phyloP scores from a whole-genome alignment of 2,113 vertebrate genomes.

The Nymphicus hollandicus region DNA sequence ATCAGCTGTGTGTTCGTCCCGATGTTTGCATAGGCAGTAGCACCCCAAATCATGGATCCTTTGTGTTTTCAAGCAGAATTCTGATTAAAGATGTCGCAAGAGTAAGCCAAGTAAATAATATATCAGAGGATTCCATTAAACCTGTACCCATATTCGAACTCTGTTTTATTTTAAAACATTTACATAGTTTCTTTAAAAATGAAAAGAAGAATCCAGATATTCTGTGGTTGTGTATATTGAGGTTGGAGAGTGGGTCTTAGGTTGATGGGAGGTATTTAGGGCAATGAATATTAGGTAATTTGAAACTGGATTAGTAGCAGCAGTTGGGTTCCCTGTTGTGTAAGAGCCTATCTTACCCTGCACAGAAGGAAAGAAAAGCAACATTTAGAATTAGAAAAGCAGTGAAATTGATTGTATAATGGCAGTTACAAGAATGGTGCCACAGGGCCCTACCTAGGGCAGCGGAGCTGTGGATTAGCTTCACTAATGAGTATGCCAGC shows the following conservation, averaged over 20 bases:
- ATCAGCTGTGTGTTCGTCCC: background rate
- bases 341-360: constrained; percentile 15
- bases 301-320: constrained; percentile 23
- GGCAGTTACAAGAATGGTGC: background rate
- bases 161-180: background rate
- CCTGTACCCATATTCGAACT: background rate
- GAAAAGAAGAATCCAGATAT: background rate
- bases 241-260: background rate
- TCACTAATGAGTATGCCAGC: background rate
- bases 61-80: constrained; percentile 34
- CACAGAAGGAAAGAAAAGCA: background rate
- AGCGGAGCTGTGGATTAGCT: background rate
- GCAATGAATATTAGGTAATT: constrained; percentile 32
- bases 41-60: background rate
- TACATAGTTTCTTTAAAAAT: background rate
- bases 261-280: constrained; percentile 3
- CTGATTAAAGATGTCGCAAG: background rate
- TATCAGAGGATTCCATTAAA: background rate
- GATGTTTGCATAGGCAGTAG: background rate
- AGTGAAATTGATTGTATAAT: background rate
- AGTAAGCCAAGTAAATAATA: background rate
- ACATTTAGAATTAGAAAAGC: background rate
- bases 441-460: background rate
- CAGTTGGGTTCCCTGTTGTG: constrained; percentile 20
- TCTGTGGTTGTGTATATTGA: background rate